These are phyloP conservation scores for Isaurus tuberculatus DNA, from an alignment of 92 coral and sea anemone genomes.

Conservation along the genomic window DNA sequence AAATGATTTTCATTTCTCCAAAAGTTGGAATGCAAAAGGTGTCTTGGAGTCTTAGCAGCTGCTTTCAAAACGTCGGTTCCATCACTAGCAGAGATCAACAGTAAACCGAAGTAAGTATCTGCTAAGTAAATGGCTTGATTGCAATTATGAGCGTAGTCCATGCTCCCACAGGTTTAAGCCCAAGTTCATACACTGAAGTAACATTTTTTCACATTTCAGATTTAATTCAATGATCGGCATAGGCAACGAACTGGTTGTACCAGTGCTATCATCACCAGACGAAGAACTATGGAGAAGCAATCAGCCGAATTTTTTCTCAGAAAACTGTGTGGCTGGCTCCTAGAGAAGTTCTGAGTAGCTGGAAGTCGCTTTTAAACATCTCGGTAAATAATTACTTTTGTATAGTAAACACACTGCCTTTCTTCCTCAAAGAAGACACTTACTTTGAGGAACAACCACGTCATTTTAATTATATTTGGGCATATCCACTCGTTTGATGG, in stretches of 20 bases:
- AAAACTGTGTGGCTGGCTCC: constrained; percentile 34
- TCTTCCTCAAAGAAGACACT: neutral
- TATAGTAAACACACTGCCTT: neutral
- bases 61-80: constrained; percentile 47
- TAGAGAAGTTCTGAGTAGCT: constrained; percentile 4
- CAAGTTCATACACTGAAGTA: neutral
- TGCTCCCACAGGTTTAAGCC: neutral
- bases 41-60: constrained; percentile 39
- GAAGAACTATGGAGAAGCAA: constrained; percentile 24
- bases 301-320: constrained; percentile 21
- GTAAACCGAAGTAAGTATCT: constrained; percentile 36
- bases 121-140: neutral
- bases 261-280: constrained; percentile 15
- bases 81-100: constrained; percentile 39
- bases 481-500: neutral
- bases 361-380: neutral
- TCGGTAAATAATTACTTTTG: constrained; percentile 17
- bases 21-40: constrained; percentile 49
- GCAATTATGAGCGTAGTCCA: neutral
- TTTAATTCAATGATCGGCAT: constrained; percentile 57
- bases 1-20: constrained; percentile 49
- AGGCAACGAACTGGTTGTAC: constrained; percentile 54
- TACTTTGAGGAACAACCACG: neutral
- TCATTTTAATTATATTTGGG: neutral
- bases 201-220: constrained; percentile 13